A percentile compares a stretch with the other conserved stretches of the same genome.
phyloP scores from a whole-genome alignment of 2,888 invertebrate genomes.

The Drosophila hamatofila region DNA sequence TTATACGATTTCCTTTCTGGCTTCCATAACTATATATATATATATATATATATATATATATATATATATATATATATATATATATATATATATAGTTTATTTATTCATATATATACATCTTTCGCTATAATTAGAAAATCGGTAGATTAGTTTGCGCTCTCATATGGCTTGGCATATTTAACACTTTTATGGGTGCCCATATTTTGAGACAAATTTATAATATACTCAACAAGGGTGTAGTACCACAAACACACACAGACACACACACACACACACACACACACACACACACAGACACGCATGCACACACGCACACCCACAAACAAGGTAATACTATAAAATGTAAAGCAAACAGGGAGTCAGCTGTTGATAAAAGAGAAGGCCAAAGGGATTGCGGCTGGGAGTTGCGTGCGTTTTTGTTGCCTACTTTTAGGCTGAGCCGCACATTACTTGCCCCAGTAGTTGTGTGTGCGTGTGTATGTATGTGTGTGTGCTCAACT shows the following conservation, averaged over 20 bases:
- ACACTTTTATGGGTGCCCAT: slow-evolving; percentile 4
- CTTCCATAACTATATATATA: too few species aligned
- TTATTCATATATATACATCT: neutral
- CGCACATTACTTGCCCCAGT: slow-evolving; percentile 46
- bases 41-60: too few species aligned
- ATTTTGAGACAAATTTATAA: slow-evolving; percentile 3
- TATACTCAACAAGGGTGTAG: slow-evolving; percentile 6
- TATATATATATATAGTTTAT: neutral
- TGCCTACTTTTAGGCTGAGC: slow-evolving; percentile 60
- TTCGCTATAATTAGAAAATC: neutral
- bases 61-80: too few species aligned
- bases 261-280: slow-evolving; percentile 9
- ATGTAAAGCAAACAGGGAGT: slow-evolving; percentile 65
- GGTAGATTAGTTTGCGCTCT: neutral
- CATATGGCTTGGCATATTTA: neutral
- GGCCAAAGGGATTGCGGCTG: slow-evolving; percentile 5
- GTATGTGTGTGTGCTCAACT: slow-evolving; percentile 24
- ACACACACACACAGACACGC: neutral
- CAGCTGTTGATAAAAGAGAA: slow-evolving; percentile 55
- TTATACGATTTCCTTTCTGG: too few species aligned
- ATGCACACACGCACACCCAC: slow-evolving; percentile 10
- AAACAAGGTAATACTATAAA: slow-evolving; percentile 47
- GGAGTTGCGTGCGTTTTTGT: slow-evolving; percentile 40
- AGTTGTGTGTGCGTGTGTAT: slow-evolving; percentile 2
- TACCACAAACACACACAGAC: neutral